Evolutionary conservation across 1,140 invertebrate genomes (phyloP), one percentile per base, ranked within the genome.

Genomic region (Tetragonula clypearis): DNA sequence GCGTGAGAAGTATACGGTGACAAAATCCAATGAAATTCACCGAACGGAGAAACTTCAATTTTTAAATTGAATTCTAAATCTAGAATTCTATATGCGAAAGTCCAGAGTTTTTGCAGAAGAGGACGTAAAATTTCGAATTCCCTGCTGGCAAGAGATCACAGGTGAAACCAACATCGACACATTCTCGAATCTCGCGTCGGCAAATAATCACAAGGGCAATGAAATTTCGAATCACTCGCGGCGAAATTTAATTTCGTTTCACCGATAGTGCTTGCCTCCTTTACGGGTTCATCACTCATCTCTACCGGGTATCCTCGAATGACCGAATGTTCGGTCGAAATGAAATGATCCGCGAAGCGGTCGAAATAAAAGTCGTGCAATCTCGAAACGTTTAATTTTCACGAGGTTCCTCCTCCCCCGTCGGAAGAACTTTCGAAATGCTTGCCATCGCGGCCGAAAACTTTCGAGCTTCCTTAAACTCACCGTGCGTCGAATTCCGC

Each of bases 301-400:
- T 66, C 30, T 30, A n/a, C n/a, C n/a, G n/a, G n/a, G n/a, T n/a
- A 30, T 30, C 26, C 72, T 14, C 55, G 8, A 35, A 35, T 1
- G 8, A 6, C 41, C 6, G 4, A 41, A 55, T 6, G 17, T 14
- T n/a, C 1, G n/a, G 14, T 12, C 26, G 11, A 19, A 30, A 15
- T 19, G 4, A 6, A 17, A 75, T 55, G 21, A 53, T 65, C 14
- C 11, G 3, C 72, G 23, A 26, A 49, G 14, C 41, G 23, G 12
- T 6, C 2, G 15, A n/a, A 41, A 19, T 17, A 35, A 78, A 26
- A 62, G n/a, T 26, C 65, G 30, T 15, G 15, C 23, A 49, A 58
- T 9, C 26, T 58, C 12, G 19, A 19, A 15, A 62, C 73, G 19
- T 78, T 68, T 55, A 77, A 77, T 83, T 83, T 83, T 68, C 73